Conservation (phyloP, 2,797 vertebrate species). For the Neosilurus mollespiculum region DNA sequence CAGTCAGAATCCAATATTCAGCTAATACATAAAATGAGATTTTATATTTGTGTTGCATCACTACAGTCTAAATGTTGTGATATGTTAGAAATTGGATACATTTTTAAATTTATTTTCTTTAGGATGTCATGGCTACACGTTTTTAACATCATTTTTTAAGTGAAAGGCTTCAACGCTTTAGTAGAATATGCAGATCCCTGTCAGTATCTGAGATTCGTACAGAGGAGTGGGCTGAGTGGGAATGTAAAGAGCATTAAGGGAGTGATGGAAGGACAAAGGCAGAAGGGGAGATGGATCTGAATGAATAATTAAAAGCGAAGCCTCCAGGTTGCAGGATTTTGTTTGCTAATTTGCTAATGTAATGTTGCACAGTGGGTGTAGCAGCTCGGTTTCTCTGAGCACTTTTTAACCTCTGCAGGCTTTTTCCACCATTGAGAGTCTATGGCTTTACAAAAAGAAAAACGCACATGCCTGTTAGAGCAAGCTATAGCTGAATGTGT, state of each 20-base stretch:
- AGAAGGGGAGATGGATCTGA: neutral
- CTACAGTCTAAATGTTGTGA: no score
- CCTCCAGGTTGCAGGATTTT: conserved; percentile 4
- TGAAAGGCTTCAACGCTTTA: neutral
- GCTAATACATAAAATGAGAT: no score
- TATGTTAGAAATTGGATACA: no score
- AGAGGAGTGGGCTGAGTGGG: conserved; percentile 11
- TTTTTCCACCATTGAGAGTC: conserved; percentile 10
- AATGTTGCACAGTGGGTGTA: conserved; percentile 6
- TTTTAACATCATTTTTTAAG: no score
- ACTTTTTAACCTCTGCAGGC: neutral
- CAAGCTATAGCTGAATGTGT: conserved; percentile 26
- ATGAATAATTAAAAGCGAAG: conserved; percentile 39
- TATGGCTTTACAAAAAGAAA: conserved; percentile 15
- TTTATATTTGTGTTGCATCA: no score
- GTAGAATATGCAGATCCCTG: neutral
- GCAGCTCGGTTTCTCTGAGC: neutral
- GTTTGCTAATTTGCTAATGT: conserved; percentile 17
- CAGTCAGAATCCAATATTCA: no score
- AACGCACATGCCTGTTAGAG: conserved; percentile 18
- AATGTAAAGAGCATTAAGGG: conserved; percentile 31
- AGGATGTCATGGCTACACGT: neutral
- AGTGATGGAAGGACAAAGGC: conserved; percentile 17
- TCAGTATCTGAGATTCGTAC: neutral
- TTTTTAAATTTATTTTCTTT: neutral